These are phyloP conservation scores for Stomorhina lunata DNA, from an alignment of 2,888 invertebrate genomes.

Conservation along the genomic window DNA sequence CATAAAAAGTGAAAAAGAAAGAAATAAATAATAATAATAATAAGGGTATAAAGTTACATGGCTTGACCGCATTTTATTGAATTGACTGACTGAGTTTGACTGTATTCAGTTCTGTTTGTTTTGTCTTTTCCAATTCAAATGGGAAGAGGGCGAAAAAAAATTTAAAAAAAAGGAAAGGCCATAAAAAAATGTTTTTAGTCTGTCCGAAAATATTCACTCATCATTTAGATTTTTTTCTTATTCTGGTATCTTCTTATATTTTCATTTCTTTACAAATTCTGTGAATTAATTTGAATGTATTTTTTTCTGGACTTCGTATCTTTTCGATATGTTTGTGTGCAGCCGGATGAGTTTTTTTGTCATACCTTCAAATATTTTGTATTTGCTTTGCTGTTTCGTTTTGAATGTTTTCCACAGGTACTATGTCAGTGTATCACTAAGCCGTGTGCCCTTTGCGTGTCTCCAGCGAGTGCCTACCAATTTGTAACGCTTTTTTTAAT, in stretches of 20 bases:
- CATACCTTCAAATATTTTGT: not conserved
- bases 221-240: not conserved
- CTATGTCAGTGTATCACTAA: slow-evolving; percentile 52
- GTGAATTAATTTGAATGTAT: slow-evolving; percentile 61
- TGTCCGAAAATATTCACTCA: slow-evolving; percentile 41
- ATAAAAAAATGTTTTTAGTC: slow-evolving; percentile 13
- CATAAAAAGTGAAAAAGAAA: slow-evolving; percentile 1
- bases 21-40: slow-evolving; percentile 41
- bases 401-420: slow-evolving; percentile 1
- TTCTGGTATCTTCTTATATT: not conserved
- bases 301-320: not conserved
- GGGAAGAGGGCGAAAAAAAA: slow-evolving; percentile 5
- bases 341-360: slow-evolving; percentile 37
- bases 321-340: slow-evolving; percentile 1
- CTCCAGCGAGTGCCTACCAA: slow-evolving; percentile 49
- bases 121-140: slow-evolving; percentile 35
- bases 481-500: slow-evolving; percentile 59
- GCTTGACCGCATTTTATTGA: slow-evolving; percentile 61
- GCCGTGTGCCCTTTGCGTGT: slow-evolving; percentile 42
- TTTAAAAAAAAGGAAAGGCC: not conserved
- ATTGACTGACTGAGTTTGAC: slow-evolving; percentile 25
- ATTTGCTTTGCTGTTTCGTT: not conserved
- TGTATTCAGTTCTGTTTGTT: slow-evolving; percentile 26
- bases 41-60: slow-evolving; percentile 55
- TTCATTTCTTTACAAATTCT: slow-evolving; percentile 55